A percentile compares a stretch with the other conserved stretches of the same genome.
These are phyloP conservation scores for Dolomedes plantarius DNA, from an alignment of 2,888 invertebrate species.

Conservation along the genomic window DNA sequence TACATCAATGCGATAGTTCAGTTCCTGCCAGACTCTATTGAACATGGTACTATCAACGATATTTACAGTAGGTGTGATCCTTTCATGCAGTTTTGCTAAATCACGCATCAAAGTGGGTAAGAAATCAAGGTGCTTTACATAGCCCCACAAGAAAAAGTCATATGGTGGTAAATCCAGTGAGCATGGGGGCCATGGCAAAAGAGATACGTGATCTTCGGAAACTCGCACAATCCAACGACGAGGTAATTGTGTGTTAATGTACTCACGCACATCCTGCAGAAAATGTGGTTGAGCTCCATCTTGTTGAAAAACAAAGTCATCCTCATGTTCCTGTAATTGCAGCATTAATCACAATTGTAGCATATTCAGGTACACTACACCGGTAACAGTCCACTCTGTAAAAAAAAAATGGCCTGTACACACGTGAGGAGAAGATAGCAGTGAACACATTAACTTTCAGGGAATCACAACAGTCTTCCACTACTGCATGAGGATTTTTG, in stretches of 20 bases:
- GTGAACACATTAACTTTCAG: conserved; percentile 64
- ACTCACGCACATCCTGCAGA: background rate
- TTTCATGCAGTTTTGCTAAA: background rate
- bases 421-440: conserved; percentile 29
- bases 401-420: conserved; percentile 60
- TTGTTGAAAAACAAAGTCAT: background rate
- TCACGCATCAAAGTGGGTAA: background rate
- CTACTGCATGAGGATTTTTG: too few species aligned
- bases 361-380: conserved; percentile 60
- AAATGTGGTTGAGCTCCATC: background rate
- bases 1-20: background rate
- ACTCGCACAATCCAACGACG: background rate
- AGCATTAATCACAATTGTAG: conserved; percentile 66
- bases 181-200: background rate
- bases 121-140: background rate
- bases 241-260: background rate
- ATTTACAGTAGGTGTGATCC: background rate
- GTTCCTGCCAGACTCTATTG: background rate
- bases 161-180: background rate
- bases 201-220: background rate
- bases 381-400: conserved; percentile 33
- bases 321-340: conserved; percentile 40
- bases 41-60: background rate
- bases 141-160: background rate
- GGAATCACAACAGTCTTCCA: too few species aligned